Conservation (phyloP, 2,888 invertebrate genomes). For the Caenorhabditis angaria region DNA sequence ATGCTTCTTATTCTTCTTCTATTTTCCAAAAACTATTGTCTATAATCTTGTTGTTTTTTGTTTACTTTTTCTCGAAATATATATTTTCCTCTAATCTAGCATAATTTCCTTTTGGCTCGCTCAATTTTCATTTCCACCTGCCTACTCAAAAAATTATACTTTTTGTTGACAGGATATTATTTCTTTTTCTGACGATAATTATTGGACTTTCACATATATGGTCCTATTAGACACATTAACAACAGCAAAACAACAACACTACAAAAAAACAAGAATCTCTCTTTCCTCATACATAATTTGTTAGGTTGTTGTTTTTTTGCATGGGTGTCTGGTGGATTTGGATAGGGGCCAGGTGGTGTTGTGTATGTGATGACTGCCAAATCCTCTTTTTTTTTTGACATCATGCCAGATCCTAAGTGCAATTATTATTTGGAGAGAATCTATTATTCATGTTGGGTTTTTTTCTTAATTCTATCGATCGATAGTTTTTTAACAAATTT, state of each 20-base stretch:
- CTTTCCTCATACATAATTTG: too few relatives aligned
- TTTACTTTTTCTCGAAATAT: too few relatives aligned
- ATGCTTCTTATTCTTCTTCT: neutral
- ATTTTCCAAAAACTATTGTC: neutral
- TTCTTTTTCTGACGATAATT: too few relatives aligned
- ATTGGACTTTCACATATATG: too few relatives aligned
- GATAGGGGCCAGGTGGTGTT: neutral
- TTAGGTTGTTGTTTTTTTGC: neutral
- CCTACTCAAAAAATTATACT: too few relatives aligned
- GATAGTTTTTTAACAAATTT: constrained; percentile 10
- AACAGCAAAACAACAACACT: too few relatives aligned
- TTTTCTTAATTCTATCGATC: neutral
- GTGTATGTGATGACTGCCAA: constrained; percentile 1
- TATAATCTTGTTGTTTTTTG: neutral
- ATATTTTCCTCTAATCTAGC: too few relatives aligned
- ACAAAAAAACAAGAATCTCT: neutral
- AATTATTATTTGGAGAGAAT: neutral
- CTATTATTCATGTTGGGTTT: neutral
- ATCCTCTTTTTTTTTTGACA: constrained; percentile 1
- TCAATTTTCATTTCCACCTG: too few relatives aligned
- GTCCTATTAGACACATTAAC: too few relatives aligned
- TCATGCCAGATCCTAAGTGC: neutral
- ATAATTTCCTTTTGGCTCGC: too few relatives aligned
- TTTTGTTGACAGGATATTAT: too few relatives aligned
- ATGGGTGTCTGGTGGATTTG: neutral